These are phyloP conservation scores for Zootoca vivipara DNA, from an alignment of 2,113 vertebrate species.

Conservation along the genomic window DNA sequence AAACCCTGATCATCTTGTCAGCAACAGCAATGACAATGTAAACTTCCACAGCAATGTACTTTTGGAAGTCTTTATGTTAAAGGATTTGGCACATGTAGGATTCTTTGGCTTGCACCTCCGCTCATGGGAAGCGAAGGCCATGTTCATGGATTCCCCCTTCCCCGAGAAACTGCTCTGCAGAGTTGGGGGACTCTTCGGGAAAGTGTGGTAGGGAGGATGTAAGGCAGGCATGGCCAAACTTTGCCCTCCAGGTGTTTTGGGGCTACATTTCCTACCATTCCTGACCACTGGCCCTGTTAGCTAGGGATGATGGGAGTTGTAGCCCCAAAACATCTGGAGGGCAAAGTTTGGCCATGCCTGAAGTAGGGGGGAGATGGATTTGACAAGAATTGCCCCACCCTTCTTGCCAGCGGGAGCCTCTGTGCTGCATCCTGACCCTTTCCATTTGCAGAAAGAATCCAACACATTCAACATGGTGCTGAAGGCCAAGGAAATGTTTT, in stretches of 20 bases:
- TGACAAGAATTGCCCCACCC: too few relatives aligned
- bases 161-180: neutral
- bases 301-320: too few relatives aligned
- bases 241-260: too few relatives aligned
- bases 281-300: too few relatives aligned
- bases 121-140: neutral
- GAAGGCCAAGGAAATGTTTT: constrained; percentile 36
- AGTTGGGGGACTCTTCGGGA: neutral
- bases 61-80: constrained; percentile 55
- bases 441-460: neutral
- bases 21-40: constrained; percentile 51
- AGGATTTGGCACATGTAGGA: neutral
- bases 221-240: too few relatives aligned
- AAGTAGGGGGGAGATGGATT: too few relatives aligned
- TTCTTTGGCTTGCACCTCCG: neutral
- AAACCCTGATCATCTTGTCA: constrained; percentile 38
- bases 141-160: neutral
- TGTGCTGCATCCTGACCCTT: neutral
- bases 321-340: too few relatives aligned
- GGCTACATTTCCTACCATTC: too few relatives aligned
- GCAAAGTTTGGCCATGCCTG: too few relatives aligned
- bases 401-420: too few relatives aligned
- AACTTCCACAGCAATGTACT: constrained; percentile 38
- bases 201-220: neutral
- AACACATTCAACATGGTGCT: constrained; percentile 47